A percentile compares a stretch with the other conserved stretches of the same genome.
phyloP scores from a whole-genome alignment of 2,888 invertebrate genomes.

The Lithophane ornitopus region DNA sequence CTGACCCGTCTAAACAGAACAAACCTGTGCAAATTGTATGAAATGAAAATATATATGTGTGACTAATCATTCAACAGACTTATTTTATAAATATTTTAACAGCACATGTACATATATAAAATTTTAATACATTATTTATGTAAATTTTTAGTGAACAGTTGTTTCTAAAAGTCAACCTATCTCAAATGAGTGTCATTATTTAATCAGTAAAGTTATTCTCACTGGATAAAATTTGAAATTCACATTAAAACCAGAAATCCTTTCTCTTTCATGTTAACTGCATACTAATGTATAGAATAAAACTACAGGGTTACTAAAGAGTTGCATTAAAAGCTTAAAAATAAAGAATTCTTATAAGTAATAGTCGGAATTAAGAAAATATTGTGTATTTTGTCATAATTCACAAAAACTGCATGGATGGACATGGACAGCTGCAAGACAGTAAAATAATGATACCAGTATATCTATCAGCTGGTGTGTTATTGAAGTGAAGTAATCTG shows the following conservation, averaged over 20 bases:
- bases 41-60: background rate
- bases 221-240: too few relatives aligned
- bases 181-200: background rate
- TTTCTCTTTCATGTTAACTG: too few relatives aligned
- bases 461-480: background rate
- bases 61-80: background rate
- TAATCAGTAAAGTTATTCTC: too few relatives aligned
- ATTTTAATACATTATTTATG: background rate
- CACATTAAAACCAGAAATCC: too few relatives aligned
- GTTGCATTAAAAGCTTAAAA: too few relatives aligned
- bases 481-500: conserved; percentile 5
- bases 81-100: conserved; percentile 29
- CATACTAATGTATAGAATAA: too few relatives aligned
- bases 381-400: too few relatives aligned
- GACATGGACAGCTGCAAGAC: background rate
- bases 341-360: too few relatives aligned
- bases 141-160: background rate
- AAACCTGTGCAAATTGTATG: background rate
- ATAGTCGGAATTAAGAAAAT: too few relatives aligned
- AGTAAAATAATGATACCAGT: background rate
- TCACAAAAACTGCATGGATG: background rate
- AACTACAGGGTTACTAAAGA: too few relatives aligned
- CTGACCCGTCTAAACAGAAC: background rate
- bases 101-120: background rate
- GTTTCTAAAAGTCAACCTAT: background rate